These are phyloP conservation scores for Hipparchia sbordonii DNA, from an alignment of 2,888 invertebrate genomes.

Conservation along the genomic window DNA sequence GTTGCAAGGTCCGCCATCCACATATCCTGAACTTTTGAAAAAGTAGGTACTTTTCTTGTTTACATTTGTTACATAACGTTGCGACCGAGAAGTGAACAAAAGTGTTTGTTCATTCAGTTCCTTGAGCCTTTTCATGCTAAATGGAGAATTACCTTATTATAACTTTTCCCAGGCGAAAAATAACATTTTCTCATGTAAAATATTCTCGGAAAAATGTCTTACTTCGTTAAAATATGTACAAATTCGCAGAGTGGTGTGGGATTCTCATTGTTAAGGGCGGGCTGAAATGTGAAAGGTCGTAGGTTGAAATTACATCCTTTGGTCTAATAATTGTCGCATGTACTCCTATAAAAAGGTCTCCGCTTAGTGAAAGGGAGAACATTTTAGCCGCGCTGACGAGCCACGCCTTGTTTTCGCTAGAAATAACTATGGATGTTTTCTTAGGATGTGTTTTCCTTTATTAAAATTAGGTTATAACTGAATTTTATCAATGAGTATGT, in stretches of 20 bases:
- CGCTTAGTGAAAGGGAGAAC: too few relatives aligned
- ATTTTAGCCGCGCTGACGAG: too few relatives aligned
- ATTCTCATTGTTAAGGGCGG: neutral
- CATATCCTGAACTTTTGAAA: neutral
- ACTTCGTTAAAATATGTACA: neutral
- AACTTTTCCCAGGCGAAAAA: constrained; percentile 3
- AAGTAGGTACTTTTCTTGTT: neutral
- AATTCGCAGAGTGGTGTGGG: neutral
- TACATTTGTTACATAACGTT: neutral
- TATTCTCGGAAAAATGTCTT: neutral
- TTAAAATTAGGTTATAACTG: too few relatives aligned
- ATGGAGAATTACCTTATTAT: constrained; percentile 5
- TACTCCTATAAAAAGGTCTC: too few relatives aligned
- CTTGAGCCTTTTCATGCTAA: neutral
- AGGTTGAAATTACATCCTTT: too few relatives aligned
- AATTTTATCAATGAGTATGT: too few relatives aligned
- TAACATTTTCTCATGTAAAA: neutral
- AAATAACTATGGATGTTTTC: too few relatives aligned
- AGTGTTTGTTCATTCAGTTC: constrained; percentile 4
- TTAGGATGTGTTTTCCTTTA: too few relatives aligned
- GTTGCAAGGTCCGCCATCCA: neutral
- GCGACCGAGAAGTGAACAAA: neutral
- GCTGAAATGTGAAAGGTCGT: too few relatives aligned
- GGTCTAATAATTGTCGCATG: too few relatives aligned
- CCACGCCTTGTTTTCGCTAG: too few relatives aligned